Percentiles rank a stretch among this genome's conserved stretches.
These are phyloP conservation scores for Eublepharis macularius DNA, from an alignment of 2,113 vertebrate genomes.

Conservation along the genomic window DNA sequence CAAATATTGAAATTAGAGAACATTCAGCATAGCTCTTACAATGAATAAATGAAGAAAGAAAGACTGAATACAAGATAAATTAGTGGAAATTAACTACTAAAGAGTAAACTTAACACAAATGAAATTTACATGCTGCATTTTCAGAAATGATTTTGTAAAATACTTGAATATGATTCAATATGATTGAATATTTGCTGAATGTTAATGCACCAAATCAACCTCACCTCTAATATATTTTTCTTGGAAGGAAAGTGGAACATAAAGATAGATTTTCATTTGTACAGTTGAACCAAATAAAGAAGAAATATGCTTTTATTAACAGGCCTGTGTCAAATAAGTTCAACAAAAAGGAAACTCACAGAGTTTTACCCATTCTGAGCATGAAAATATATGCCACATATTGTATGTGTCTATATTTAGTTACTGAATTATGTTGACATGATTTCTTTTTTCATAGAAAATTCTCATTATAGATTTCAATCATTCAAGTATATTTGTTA, in stretches of 20 bases:
- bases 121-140: neutral
- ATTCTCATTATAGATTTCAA: neutral
- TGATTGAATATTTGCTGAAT: neutral
- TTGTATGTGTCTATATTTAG: neutral
- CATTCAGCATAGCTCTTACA: neutral
- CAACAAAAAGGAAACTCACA: too few relatives aligned
- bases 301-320: slow-evolving; percentile 14
- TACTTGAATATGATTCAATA: neutral
- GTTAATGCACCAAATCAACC: neutral
- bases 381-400: neutral
- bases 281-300: neutral
- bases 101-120: neutral
- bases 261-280: neutral
- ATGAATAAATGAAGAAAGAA: neutral
- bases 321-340: neutral
- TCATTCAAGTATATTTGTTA: neutral
- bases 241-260: neutral
- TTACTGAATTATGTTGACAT: neutral
- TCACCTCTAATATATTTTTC: neutral
- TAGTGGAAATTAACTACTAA: neutral
- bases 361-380: slow-evolving; percentile 4
- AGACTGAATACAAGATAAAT: neutral
- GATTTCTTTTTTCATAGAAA: neutral
- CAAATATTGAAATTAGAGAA: neutral
- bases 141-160: neutral